Evolutionary conservation across 1,140 invertebrate genomes (phyloP).

Genomic region (Drosophila sucinea): DNA sequence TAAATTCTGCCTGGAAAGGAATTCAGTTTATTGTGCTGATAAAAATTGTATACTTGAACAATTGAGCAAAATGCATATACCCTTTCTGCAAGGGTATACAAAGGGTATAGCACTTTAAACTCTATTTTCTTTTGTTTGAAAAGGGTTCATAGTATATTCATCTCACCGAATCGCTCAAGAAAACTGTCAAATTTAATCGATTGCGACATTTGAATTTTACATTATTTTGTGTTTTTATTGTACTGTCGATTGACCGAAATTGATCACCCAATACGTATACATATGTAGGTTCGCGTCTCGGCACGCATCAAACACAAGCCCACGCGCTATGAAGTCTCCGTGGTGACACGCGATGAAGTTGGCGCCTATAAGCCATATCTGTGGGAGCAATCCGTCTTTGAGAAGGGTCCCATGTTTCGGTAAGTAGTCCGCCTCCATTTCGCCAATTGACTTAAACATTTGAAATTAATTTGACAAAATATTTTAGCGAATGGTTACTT

Average conservation of each 20-base stretch:
- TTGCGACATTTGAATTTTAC: neutral
- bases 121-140: too few relatives aligned
- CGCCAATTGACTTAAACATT: too few relatives aligned
- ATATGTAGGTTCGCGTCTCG: conserved; percentile 88
- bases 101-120: too few relatives aligned
- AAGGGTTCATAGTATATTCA: neutral
- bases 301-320: conserved; percentile 92
- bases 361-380: conserved; percentile 98
- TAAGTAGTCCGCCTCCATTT: conserved; percentile 51
- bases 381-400: conserved; percentile 96
- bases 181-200: neutral
- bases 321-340: conserved; percentile 94
- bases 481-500: conserved; percentile 93
- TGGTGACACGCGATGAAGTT: conserved; percentile 98
- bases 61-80: too few relatives aligned
- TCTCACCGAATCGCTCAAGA: neutral
- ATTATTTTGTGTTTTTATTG: neutral
- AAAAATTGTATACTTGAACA: too few relatives aligned
- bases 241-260: too few relatives aligned
- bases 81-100: too few relatives aligned
- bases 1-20: too few relatives aligned
- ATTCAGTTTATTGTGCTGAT: too few relatives aligned
- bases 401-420: conserved; percentile 93
- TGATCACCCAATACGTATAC: too few relatives aligned
- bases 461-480: neutral